Evolutionary conservation across 1,140 invertebrate species (phyloP).

Genomic region (Oryzaephilus surinamensis): DNA sequence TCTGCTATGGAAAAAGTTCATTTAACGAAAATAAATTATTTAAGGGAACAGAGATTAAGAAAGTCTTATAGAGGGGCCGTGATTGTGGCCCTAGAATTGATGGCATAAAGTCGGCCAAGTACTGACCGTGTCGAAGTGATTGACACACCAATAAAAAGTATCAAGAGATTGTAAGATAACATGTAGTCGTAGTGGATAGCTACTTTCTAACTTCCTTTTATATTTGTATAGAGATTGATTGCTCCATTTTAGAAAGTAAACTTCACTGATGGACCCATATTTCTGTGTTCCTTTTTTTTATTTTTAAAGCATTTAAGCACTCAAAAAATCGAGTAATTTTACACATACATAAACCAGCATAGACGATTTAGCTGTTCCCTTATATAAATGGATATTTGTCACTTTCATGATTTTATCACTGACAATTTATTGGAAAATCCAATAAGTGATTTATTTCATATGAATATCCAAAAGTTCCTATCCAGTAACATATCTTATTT

Average conservation of each 20-base stretch:
- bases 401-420: too few relatives aligned
- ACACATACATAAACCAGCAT: too few relatives aligned
- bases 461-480: too few relatives aligned
- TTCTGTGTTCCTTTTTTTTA: too few relatives aligned
- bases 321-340: too few relatives aligned
- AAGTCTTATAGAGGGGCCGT: constrained; percentile 5
- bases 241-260: constrained; percentile 8
- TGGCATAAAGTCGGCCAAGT: constrained; percentile 1
- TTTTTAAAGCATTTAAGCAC: too few relatives aligned
- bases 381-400: too few relatives aligned
- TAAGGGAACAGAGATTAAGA: constrained; percentile 6
- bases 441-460: too few relatives aligned
- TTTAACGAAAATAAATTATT: constrained; percentile 4
- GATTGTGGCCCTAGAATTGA: neutral
- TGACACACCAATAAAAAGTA: constrained; percentile 20
- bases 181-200: constrained; percentile 9
- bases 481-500: too few relatives aligned
- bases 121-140: constrained; percentile 14
- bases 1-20: neutral
- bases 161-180: constrained; percentile 18
- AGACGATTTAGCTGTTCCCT: too few relatives aligned
- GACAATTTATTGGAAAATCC: too few relatives aligned
- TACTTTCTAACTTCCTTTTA: constrained; percentile 11
- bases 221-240: constrained; percentile 13
- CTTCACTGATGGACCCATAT: constrained; percentile 14